Base-by-base conservation (phyloP, 1,140 invertebrate genomes). In the Drosophila hydei region DNA sequence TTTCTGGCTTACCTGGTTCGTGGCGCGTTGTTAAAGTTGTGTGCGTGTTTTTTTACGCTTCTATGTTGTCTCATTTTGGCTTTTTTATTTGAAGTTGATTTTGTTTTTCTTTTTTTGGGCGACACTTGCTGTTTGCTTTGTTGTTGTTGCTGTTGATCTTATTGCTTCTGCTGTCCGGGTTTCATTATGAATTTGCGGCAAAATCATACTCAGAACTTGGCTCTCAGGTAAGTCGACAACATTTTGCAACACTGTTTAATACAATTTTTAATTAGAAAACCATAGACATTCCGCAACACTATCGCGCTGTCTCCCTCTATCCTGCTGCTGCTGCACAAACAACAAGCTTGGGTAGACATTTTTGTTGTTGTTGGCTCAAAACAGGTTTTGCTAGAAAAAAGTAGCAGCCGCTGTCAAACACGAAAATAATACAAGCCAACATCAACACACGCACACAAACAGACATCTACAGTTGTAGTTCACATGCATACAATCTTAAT, bases 321-420 rank as follows among this genome's bases (percentile, higher is more conserved):
- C n/a, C n/a, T n/a, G n/a, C n/a, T n/a, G n/a, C n/a, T n/a, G n/a
- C n/a, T n/a, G 43, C 27, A 33, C 67, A 36, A 25, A 63, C 42
- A 56, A 52, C 36, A 18, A 59, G 58, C 58, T 56, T 63, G 45
- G 62, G 62, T 60, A 60, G 62, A 72, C 55, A 72, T 72, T 61
- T 72, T 72, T 63, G 63, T 72, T 68, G 48, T 68, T 58, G 61
- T 19, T 40, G 62, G 48, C 60, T 70, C 25, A 75, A 85, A 85
- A 85, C 81, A 59, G 81, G 81, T 85, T 85, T 85, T 70, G 67
- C 59, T 77, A 75, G 64, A 76, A 65, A 68, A 75, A 71, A 68
- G 72, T 73, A 71, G 64, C 60, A 56, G 62, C 48, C 64, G 74
- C 68, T 51, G 65, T 79, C 81, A 87, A 76, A 85, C 74, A 68